Evolutionary conservation across 2,888 invertebrate species (phyloP), one percentile per base, ranked within the genome.

Genomic region (Eledone cirrhosa): DNA sequence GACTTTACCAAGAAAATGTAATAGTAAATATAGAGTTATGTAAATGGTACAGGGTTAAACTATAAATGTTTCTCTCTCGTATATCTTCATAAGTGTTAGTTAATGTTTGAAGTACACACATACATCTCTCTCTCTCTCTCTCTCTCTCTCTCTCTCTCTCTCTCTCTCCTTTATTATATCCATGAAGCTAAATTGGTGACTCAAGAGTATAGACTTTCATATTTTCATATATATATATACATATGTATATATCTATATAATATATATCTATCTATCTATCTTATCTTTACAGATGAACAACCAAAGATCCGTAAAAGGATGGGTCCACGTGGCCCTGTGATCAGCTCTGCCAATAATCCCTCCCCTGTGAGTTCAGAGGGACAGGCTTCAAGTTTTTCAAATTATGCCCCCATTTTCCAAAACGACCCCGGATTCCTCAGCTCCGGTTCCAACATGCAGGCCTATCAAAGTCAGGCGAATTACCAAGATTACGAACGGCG

Each of bases 271-370:
- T 29, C 11, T 63, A 65, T 67, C 33, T 29, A 19, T 77, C 48
- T 47, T 77, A 48, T 72, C 72, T 48, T 79, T 81, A n/a, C 80
- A 82, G 81, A 77, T 47, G 75, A 75, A 48, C 53, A 78, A 48
- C 72, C 76, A 27, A 72, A 53, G 19, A 75, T 63, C 33, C 83
- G 78, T 77, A 85, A 84, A 77, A 80, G 85, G 27, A 78, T 85
- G 11, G 85, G 83, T 24, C 79, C 80, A n/a, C 78, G 81, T 14
- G 85, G 84, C 22, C 83, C 84, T 27, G 80, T 83, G 7, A 67
- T 75, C 24, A 27, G 19, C 24, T 29, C 48, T 48, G 48, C 29
- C 48, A 47, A 29, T 14, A 72, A 72, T 24, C 72, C 72, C n/a
- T 47, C 75, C 5, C 65, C 72, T 16, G 19, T 76, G 53, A 27